Evolutionary conservation across 2,797 vertebrate genomes (phyloP), one percentile per base, ranked within the genome.

Genomic region (Protosalanx chinensis): DNA sequence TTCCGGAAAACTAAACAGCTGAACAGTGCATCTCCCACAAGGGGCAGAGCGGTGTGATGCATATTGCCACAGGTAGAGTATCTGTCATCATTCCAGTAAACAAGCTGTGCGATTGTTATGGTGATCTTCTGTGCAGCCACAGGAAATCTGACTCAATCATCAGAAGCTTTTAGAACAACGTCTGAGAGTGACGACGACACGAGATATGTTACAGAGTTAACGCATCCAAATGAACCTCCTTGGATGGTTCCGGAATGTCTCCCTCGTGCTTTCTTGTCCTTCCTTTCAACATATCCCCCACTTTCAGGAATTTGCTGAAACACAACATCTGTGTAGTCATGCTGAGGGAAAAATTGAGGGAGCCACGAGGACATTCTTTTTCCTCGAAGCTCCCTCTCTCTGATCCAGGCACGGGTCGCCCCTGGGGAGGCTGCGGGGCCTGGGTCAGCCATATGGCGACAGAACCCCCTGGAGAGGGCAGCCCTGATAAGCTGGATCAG

Each of bases 371-470:
- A 91, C 76, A 92, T 91, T 30, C n/a, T 8, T 76, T 93, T 88
- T 93, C 92, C 82, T 86, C 81, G 0, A 90, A 93, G 87, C 86
- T 93, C 83, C 91, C 72, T 33, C 88, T 86, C 88, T 86, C 90
- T 94, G 89, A 94, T 95, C 91, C 88, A 93, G 90, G 92, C 92
- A 81, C 92, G 92, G 93, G 88, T 87, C 41, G 85, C 91, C 90
- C 93, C 95, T 83, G 91, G 94, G 93, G 92, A 95, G 85, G 91
- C 94, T 84, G 93, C 94, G 75, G 94, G 93, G 88, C 88, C 91
- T 89, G 91, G 94, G 91, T 96, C 96, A 91, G 91, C 94, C 93
- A 96, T 96, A 94, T 98, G 97, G 97, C 85, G 90, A 82, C 92
- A 95, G 89, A 94, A 90, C 85, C 94, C 94, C 89, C 90, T 90